Conservation (phyloP, 2,797 vertebrate species). For the Eidolon dupreanum region DNA sequence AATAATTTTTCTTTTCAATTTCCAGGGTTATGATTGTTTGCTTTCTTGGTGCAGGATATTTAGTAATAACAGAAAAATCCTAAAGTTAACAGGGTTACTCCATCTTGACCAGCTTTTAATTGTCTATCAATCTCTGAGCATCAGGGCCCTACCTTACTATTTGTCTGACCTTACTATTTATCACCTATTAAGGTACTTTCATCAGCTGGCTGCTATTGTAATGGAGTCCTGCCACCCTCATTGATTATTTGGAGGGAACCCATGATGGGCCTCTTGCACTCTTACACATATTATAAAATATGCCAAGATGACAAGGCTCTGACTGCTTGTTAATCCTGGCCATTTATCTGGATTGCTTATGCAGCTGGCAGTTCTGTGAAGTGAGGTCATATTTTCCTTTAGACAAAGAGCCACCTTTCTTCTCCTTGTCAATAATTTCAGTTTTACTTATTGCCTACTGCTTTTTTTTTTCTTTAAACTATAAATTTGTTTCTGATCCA, state of each 20-base stretch:
- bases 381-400: neutral
- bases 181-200: neutral
- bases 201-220: neutral
- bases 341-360: neutral
- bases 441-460: neutral
- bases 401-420: neutral
- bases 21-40: neutral
- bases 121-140: neutral
- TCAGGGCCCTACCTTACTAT: neutral
- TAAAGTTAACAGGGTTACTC: neutral
- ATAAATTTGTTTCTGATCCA: neutral
- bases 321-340: neutral
- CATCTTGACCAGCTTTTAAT: neutral
- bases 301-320: neutral
- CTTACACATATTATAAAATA: neutral
- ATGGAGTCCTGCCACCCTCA: neutral
- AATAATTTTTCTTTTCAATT: neutral
- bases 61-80: neutral
- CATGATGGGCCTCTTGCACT: neutral
- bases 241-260: neutral
- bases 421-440: neutral
- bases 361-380: conserved; percentile 24
- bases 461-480: neutral
- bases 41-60: neutral
- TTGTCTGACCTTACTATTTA: neutral